Evolutionary conservation across 2,888 invertebrate species (phyloP).

Genomic region (Eubasilissa splendida): DNA sequence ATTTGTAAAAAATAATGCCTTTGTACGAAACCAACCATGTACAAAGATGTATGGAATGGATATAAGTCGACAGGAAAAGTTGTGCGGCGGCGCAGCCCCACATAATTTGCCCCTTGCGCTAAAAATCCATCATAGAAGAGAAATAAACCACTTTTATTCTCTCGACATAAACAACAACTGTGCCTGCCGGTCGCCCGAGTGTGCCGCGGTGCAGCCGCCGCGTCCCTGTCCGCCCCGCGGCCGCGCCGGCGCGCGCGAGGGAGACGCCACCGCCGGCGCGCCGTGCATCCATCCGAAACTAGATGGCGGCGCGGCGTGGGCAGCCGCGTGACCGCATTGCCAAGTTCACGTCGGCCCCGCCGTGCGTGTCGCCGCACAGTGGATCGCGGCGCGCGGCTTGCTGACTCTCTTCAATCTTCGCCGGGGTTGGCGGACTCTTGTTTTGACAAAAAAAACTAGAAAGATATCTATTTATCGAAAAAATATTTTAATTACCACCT

Average conservation of each 20-base stretch:
- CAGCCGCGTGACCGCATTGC: constrained; percentile 55
- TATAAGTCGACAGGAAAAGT: too few species aligned
- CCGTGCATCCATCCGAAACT: constrained; percentile 44
- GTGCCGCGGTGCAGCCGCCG: constrained; percentile 38
- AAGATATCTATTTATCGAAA: too few species aligned
- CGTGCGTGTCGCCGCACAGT: constrained; percentile 44
- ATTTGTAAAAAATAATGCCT: too few species aligned
- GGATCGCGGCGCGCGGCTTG: background rate
- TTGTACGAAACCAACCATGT: too few species aligned
- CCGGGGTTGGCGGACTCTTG: too few species aligned
- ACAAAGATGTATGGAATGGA: too few species aligned
- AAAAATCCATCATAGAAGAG: constrained; percentile 51
- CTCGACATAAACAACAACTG: constrained; percentile 28
- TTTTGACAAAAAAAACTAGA: too few species aligned
- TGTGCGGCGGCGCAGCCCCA: too few species aligned
- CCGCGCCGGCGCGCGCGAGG: background rate
- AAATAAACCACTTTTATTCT: constrained; percentile 55
- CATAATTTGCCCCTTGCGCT: constrained; percentile 29
- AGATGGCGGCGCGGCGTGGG: constrained; percentile 42
- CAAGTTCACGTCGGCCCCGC: constrained; percentile 53
- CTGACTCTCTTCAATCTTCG: too few species aligned
- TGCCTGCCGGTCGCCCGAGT: constrained; percentile 45
- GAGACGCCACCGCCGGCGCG: constrained; percentile 20
- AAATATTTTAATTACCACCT: too few species aligned
- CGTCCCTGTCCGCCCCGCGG: constrained; percentile 9